Evolutionary conservation across 2,888 invertebrate species (phyloP).

Genomic region (Helobdella robusta): DNA sequence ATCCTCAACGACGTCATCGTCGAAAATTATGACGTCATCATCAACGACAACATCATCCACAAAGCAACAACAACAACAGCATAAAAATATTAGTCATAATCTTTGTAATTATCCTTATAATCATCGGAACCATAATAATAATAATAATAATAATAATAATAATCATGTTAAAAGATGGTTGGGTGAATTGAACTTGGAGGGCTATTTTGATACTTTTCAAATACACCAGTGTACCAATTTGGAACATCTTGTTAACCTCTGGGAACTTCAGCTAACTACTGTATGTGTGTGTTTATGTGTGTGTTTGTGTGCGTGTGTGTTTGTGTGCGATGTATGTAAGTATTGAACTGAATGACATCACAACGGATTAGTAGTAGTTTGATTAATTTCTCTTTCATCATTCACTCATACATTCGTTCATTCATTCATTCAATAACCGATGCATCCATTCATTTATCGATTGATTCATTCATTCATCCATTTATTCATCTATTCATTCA

Average conservation of each 20-base stretch:
- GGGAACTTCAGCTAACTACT: conserved; percentile 16
- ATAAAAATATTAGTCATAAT: not conserved
- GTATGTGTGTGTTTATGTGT: conserved; percentile 4
- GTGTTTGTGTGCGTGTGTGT: not conserved
- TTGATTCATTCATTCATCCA: no score
- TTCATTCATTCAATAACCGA: no score
- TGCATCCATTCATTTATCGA: no score
- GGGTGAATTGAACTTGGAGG: conserved; percentile 8
- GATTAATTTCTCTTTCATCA: no score
- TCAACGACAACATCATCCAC: no score
- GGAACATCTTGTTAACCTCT: not conserved
- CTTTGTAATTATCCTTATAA: conserved; percentile 6
- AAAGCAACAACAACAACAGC: no score
- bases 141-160: conserved; percentile 6
- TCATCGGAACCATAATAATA: not conserved
- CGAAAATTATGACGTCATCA: no score
- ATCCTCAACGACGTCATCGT: no score
- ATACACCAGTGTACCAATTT: not conserved
- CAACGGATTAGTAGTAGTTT: no score
- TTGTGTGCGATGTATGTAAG: no score
- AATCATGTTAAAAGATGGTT: conserved; percentile 17
- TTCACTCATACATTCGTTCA: no score
- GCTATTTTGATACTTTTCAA: conserved; percentile 17
- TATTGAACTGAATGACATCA: not conserved
- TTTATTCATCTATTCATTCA: no score